A percentile compares a stretch with the other conserved stretches of the same genome.
Evolutionary conservation across 1,140 invertebrate species (phyloP).

Genomic region (Cyclargus thomasi): DNA sequence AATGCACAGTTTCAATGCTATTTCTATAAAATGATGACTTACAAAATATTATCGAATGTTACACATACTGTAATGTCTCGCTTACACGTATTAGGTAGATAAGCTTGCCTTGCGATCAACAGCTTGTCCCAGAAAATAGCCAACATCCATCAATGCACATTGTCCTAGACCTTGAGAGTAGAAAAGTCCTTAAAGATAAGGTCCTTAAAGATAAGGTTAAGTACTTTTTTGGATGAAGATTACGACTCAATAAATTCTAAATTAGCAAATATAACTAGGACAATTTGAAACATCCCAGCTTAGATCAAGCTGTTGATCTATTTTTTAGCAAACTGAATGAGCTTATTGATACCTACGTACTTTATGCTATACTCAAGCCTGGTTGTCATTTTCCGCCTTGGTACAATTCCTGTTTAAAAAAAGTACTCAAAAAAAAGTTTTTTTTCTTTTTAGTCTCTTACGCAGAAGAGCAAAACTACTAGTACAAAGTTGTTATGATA

Average conservation of each 20-base stretch:
- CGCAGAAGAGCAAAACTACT: constrained; percentile 19
- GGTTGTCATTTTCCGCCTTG: constrained; percentile 19
- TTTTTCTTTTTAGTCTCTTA: constrained; percentile 12
- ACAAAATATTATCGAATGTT: too few relatives aligned
- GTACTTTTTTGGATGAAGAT: constrained; percentile 6
- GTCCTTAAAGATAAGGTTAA: neutral
- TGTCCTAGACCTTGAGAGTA: neutral
- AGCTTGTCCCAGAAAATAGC: too few relatives aligned
- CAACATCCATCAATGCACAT: constrained; percentile 6
- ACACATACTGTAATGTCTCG: too few relatives aligned
- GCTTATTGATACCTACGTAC: neutral
- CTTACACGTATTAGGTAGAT: too few relatives aligned
- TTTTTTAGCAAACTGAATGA: neutral
- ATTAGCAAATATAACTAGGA: constrained; percentile 7
- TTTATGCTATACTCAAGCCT: neutral
- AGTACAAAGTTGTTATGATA: constrained; percentile 20
- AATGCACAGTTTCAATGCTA: too few relatives aligned
- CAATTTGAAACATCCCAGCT: neutral
- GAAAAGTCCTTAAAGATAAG: neutral
- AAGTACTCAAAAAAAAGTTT: constrained; percentile 27
- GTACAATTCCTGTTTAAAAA: constrained; percentile 19
- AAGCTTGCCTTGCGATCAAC: too few relatives aligned
- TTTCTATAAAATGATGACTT: too few relatives aligned
- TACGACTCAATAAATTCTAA: constrained; percentile 9
- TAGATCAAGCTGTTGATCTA: neutral